Conservation (phyloP, 1,140 invertebrate genomes). For the Rhagoletis zephyria region DNA sequence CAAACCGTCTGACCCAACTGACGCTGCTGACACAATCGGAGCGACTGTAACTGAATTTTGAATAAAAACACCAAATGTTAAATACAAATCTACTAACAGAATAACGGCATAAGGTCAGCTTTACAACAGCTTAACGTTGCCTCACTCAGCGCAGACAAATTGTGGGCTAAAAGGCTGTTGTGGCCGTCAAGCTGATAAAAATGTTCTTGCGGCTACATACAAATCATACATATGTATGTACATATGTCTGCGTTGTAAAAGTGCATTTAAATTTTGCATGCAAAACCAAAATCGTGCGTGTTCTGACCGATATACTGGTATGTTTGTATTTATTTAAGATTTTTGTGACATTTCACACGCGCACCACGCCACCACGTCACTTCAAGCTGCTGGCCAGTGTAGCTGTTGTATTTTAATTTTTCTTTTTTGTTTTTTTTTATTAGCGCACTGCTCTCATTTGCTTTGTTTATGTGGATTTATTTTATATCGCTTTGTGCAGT, state of each 20-base stretch:
- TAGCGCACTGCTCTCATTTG: background rate
- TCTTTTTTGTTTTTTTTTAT: background rate
- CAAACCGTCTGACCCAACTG: background rate
- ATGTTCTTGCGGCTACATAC: background rate
- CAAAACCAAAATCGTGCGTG: slow-evolving; percentile 21
- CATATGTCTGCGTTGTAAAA: background rate
- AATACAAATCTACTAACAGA: background rate
- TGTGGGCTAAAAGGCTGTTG: background rate
- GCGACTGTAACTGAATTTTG: background rate
- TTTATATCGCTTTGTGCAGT: background rate
- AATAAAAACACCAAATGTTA: background rate
- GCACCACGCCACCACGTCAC: slow-evolving; percentile 31
- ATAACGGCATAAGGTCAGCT: slow-evolving; percentile 13
- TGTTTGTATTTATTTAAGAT: slow-evolving; percentile 9
- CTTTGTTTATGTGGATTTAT: background rate
- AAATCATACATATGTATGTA: background rate
- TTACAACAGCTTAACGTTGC: background rate
- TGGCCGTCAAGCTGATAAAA: slow-evolving; percentile 14
- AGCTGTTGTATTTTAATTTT: too few species aligned
- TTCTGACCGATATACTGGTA: background rate
- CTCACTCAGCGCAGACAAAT: slow-evolving; percentile 23
- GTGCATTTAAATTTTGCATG: slow-evolving; percentile 1
- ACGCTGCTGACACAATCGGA: slow-evolving; percentile 13
- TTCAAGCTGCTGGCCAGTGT: background rate
- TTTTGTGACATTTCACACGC: slow-evolving; percentile 42